Base-by-base conservation (phyloP, 2,888 invertebrate species). In the Hydrotaea diabolus region DNA sequence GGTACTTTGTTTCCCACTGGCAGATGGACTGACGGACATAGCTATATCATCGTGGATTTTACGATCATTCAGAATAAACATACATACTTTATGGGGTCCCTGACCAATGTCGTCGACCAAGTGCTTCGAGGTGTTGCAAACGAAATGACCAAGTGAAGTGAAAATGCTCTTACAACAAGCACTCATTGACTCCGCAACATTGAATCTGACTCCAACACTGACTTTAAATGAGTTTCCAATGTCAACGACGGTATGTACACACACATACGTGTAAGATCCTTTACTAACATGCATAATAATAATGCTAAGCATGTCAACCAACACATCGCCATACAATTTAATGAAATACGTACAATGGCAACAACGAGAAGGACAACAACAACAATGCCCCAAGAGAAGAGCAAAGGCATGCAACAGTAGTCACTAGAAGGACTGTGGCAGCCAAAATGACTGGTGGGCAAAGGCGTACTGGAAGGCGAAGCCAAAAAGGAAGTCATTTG, bases 241-340 rank as follows among this genome's bases (percentile, higher is more conserved):
- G 62, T 62, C 62, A 62, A 7, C 62, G 15, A 39, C 55, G 13
- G 15, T 2, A 31, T 31, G 31, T 4, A 31, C 31, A 31, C 7
- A 59, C 23, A 59, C 39, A 57, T 9, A 39, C 62, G 17, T 23
- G 59, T 17, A 46, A 78, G 49, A 72, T 49, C 49, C 59, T 72
- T 62, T 36, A 73, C 55, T 66, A 75, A 74, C 59, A 80, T 80
- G 80, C 74, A 80, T 80, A 80, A 80, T 79, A 79, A 79, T 74
- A 80, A 55, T 66, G 79, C 59, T 69, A 59, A 80, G 36, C 74
- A 69, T 80, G 80, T 80, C 80, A 80, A 69, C 74, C 59, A 15
- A 46, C 69, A 55, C 53, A 75, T 57, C 59, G 74, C 59, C 59
- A 23, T 26, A 59, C 59, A 59, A 59, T 59, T 59, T 59, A 59